Conservation (phyloP, 2,797 vertebrate species). For the Ctenopoma multispine region DNA sequence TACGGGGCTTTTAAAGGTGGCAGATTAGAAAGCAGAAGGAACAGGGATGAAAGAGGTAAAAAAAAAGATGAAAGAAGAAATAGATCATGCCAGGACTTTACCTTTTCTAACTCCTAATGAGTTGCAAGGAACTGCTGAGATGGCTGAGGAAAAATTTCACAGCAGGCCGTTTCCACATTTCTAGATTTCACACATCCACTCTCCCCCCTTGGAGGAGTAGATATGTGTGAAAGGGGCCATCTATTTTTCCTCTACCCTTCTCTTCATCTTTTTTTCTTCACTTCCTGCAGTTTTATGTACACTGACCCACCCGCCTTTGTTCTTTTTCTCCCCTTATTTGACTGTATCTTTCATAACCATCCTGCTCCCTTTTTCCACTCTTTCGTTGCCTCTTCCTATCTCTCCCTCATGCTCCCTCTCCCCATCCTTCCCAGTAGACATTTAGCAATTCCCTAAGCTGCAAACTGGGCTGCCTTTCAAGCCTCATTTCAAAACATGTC, state of each 20-base stretch:
- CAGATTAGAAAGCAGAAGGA: conserved; percentile 4
- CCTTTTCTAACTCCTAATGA: conserved; percentile 62
- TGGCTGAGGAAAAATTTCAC: conserved; percentile 44
- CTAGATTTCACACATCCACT: conserved; percentile 54
- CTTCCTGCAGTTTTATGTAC: conserved; percentile 20
- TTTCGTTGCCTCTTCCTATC: conserved; percentile 60
- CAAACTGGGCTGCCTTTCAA: conserved; percentile 74
- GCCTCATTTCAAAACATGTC: conserved; percentile 76
- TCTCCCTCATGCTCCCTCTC: conserved; percentile 18
- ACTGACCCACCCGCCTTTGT: conserved; percentile 18
- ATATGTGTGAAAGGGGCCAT: neutral
- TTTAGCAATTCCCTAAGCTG: conserved; percentile 74
- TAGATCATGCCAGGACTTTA: conserved; percentile 44
- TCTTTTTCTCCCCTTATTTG: conserved; percentile 17
- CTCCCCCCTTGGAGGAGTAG: conserved; percentile 23
- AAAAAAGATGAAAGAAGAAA: conserved; percentile 46
- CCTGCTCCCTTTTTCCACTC: conserved; percentile 46
- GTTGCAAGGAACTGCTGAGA: conserved; percentile 60
- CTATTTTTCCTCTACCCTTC: conserved; percentile 4
- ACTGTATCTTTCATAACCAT: conserved; percentile 48
- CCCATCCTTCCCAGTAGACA: conserved; percentile 69
- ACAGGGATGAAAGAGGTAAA: conserved; percentile 16
- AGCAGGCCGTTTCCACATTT: conserved; percentile 57
- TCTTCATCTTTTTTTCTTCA: conserved; percentile 16
- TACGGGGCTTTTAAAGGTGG: neutral